Conservation (phyloP, 2,888 invertebrate species). For the Tenodera sinensis region DNA sequence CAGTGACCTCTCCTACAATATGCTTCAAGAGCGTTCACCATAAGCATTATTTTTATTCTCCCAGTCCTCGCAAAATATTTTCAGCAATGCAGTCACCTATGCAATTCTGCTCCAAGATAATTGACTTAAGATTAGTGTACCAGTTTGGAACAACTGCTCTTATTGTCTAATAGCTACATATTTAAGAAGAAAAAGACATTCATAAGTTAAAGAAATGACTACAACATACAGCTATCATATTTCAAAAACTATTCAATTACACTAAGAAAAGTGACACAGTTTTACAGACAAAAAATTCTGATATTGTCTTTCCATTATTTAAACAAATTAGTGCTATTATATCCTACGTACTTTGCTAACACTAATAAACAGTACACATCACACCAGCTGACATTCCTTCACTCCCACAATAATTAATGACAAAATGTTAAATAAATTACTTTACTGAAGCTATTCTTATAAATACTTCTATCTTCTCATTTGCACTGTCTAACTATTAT, state of each 20-base stretch:
- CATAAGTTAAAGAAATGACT: neutral
- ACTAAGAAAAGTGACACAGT: neutral
- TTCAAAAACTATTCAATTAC: neutral
- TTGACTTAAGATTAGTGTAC: neutral
- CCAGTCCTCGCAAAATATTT: neutral
- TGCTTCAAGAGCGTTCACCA: neutral
- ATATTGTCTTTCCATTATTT: neutral
- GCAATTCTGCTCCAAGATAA: neutral
- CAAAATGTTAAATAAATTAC: neutral
- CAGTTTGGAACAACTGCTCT: neutral
- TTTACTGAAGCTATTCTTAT: neutral
- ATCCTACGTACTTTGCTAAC: neutral
- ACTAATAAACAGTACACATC: neutral
- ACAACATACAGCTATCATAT: neutral
- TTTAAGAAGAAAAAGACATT: neutral
- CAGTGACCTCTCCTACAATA: too few species aligned
- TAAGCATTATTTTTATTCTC: neutral
- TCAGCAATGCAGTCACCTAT: too few species aligned
- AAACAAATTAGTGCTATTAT: neutral
- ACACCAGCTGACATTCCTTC: neutral
- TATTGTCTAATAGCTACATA: neutral
- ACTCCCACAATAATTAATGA: neutral
- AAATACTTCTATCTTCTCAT: neutral
- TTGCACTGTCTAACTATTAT: neutral
- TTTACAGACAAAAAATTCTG: neutral